A percentile compares a stretch with the other conserved stretches of the same genome.
These are phyloP conservation scores for Myrmecophaga tridactyla DNA, from an alignment of 2,113 vertebrate species.

Conservation along the genomic window DNA sequence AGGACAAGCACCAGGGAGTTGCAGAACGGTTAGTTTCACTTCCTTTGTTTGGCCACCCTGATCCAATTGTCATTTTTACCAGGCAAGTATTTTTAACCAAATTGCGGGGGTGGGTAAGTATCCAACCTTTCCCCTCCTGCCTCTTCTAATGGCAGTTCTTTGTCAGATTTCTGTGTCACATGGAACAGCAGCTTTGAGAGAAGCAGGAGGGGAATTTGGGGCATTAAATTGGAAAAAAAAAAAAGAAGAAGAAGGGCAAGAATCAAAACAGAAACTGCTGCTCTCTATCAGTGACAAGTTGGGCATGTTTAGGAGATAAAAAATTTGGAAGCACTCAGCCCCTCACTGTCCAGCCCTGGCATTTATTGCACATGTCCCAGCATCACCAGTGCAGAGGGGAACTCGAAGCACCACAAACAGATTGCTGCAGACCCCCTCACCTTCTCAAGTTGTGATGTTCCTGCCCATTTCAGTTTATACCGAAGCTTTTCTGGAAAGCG, in stretches of 20 bases:
- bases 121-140: neutral
- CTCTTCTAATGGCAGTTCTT: neutral
- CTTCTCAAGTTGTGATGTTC: neutral
- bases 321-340: neutral
- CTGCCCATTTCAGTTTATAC: neutral
- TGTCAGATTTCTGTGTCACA: neutral
- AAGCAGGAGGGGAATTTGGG: neutral
- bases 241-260: neutral
- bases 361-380: neutral
- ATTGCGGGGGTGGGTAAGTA: neutral
- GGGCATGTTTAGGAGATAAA: neutral
- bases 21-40: neutral
- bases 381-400: neutral
- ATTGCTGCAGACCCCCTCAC: neutral
- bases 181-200: neutral
- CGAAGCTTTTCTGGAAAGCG: no score
- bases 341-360: neutral
- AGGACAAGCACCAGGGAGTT: fast-evolving
- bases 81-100: neutral
- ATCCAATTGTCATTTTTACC: neutral
- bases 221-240: fast-evolving
- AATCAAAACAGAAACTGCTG: neutral
- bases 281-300: neutral
- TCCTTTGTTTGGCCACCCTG: neutral
- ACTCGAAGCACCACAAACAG: neutral